Percentiles rank a stretch among this genome's conserved stretches.
Conservation (phyloP, 2,888 invertebrate species). For the Hanleya hanleyi region DNA sequence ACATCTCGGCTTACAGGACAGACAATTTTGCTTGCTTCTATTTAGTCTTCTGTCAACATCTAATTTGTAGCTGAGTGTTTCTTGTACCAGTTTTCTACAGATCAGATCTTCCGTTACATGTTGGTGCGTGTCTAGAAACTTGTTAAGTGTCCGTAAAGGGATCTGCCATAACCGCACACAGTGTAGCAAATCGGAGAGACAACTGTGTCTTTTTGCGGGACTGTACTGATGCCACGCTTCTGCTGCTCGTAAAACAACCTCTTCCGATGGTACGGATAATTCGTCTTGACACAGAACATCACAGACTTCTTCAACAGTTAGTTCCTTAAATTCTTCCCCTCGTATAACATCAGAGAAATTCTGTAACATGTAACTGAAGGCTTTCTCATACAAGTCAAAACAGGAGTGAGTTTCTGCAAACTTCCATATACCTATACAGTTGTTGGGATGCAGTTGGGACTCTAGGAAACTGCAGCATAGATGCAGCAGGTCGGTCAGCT, state of each 20-base stretch:
- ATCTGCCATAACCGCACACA: background rate
- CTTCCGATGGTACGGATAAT: background rate
- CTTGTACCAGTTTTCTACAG: background rate
- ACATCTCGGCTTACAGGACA: background rate
- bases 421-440: conserved; percentile 1
- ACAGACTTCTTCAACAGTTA: background rate
- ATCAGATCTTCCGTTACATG: background rate
- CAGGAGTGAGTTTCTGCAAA: conserved; percentile 3
- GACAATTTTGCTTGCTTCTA: background rate
- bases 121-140: background rate
- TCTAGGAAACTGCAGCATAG: background rate
- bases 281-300: background rate
- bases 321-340: background rate
- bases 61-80: background rate
- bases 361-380: background rate
- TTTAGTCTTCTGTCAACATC: background rate
- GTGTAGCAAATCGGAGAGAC: background rate
- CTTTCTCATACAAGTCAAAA: background rate
- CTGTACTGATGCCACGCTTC: background rate
- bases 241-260: background rate
- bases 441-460: background rate
- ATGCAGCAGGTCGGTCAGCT: background rate
- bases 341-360: background rate
- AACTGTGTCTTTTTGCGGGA: background rate
- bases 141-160: background rate